phyloP scores from a whole-genome alignment of 2,113 vertebrate genomes.

The Tychaedon coryphoeus region DNA sequence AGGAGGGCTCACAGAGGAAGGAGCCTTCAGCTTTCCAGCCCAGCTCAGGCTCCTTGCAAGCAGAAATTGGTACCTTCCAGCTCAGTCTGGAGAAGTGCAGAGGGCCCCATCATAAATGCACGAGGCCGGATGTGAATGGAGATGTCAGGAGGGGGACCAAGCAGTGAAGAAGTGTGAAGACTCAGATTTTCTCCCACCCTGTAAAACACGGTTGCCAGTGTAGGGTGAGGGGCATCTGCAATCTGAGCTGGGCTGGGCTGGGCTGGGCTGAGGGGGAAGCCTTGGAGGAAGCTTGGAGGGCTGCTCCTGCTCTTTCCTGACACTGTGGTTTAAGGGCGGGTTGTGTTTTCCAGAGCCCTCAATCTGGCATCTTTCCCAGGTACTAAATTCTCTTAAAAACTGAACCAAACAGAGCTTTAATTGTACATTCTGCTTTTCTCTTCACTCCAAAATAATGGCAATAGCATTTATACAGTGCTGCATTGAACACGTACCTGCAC shows the following conservation, averaged over 20 bases:
- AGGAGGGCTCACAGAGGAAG: not conserved
- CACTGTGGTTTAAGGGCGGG: not conserved
- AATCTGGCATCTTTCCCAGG: not conserved
- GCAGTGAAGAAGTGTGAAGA: not conserved
- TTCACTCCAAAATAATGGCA: not conserved
- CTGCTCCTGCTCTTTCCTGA: not conserved
- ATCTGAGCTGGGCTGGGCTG: not conserved
- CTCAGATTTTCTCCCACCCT: not conserved
- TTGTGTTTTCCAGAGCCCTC: constrained; percentile 22
- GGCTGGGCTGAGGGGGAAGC: not conserved
- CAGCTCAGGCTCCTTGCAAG: not conserved
- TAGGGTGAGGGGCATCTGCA: not conserved
- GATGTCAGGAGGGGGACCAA: not conserved
- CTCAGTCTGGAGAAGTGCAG: not conserved
- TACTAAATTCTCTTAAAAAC: constrained; percentile 37
- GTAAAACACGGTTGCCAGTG: not conserved
- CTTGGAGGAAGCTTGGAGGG: not conserved
- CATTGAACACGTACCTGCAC: not conserved
- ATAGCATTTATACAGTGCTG: not conserved
- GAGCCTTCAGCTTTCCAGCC: not conserved
- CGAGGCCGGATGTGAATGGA: not conserved
- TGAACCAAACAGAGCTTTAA: constrained; percentile 29
- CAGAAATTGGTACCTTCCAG: not conserved
- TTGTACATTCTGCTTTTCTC: constrained; percentile 46
- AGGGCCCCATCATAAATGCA: not conserved